Evolutionary conservation across 2,113 vertebrate genomes (phyloP), one percentile per base, ranked within the genome.

Genomic region (Erythrolamprus reginae): DNA sequence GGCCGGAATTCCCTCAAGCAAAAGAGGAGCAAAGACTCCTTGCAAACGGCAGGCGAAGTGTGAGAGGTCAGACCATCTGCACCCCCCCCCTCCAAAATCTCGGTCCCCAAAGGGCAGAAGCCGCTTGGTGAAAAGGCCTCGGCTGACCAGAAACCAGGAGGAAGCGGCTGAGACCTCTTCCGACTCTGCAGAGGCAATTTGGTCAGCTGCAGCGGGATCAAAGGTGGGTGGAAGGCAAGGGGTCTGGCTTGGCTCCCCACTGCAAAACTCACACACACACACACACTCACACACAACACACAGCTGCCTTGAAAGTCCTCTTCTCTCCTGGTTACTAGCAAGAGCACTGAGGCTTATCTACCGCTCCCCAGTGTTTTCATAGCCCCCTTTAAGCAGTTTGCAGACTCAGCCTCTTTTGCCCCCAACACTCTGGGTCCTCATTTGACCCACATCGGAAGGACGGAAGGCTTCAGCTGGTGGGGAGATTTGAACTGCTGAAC

Each of bases 151-250:
- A 28, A 61, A 26, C 0, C 56, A 58, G 58, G 21, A 55, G 53
- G 17, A 55, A 23, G 3, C 53, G 24, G 55, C 28, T 3, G 5
- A 24, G 5, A 6, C 65, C 65, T 38, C 65, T 19, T 38, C n/a
- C 0, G n/a, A 19, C n/a, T n/a, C n/a, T n/a, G n/a, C n/a, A n/a
- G n/a, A 19, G 65, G 65, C 5, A 7, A 7, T 7, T 10, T 0
- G 61, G 2, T 6, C 33, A 21, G 17, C 33, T 42, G 70, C 70
- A 42, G 17, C 17, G 13, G 65, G 33, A 33, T 1, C n/a, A 5
- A 17, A 33, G 0, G 26, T 6, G 28, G 0, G 15, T 3, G 33
- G 9, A 77, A 0, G 0, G 2, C 6, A 9, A 77, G 15, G 7
- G 33, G 65, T 1, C 0, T 1, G 1, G 33, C n/a, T 12, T 3